Percentiles rank a stretch among this genome's conserved stretches.
phyloP scores from a whole-genome alignment of 2,797 vertebrate genomes.

The Pelochelys cantorii region DNA sequence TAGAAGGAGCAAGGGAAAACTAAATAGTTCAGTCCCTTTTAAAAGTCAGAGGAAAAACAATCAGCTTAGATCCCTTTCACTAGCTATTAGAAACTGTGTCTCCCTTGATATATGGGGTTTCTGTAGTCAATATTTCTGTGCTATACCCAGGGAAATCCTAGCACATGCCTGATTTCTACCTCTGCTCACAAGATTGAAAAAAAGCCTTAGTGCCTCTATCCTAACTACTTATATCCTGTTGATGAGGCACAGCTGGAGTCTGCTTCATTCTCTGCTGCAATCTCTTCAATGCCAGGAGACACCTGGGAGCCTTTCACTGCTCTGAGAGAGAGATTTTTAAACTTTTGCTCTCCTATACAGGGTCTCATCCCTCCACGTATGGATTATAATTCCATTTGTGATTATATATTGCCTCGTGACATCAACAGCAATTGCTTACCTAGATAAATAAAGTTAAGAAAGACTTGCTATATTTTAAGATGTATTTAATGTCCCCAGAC shows the following conservation, averaged over 20 bases:
- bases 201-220: background rate
- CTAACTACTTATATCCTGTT: background rate
- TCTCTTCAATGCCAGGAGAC: background rate
- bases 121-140: fast-evolving
- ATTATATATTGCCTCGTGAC: background rate
- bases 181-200: background rate
- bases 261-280: background rate
- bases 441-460: too few relatives aligned
- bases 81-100: background rate
- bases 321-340: background rate
- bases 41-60: background rate
- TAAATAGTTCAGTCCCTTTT: background rate
- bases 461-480: background rate
- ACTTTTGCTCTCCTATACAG: background rate
- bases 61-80: background rate
- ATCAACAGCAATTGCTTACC: fast-evolving
- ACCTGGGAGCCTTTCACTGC: fast-evolving
- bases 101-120: background rate
- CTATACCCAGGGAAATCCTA: background rate
- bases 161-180: fast-evolving
- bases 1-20: background rate
- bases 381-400: background rate
- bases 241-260: fast-evolving
- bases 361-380: background rate
- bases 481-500: background rate